phyloP scores from a whole-genome alignment of 2,888 invertebrate species.

The Ischnus inquisitorius region DNA sequence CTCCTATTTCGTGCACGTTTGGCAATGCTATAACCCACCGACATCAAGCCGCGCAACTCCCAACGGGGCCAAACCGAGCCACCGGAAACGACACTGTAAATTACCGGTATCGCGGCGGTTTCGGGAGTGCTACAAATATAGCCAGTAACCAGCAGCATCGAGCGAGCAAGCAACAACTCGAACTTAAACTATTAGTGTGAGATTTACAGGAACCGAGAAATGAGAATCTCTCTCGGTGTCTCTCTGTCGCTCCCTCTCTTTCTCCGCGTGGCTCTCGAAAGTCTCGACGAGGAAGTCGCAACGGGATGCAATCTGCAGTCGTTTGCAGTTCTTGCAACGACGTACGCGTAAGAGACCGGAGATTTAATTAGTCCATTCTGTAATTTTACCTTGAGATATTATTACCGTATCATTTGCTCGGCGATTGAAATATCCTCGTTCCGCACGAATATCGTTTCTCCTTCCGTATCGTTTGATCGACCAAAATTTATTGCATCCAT shows the following conservation, averaged over 20 bases:
- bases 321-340: neutral
- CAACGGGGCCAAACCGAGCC: neutral
- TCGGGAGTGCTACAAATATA: conserved; percentile 32
- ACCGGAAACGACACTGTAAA: conserved; percentile 64
- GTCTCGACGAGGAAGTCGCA: neutral
- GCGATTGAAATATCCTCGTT: neutral
- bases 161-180: conserved; percentile 2
- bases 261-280: neutral
- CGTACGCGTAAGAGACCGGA: neutral
- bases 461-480: neutral
- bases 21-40: conserved; percentile 36
- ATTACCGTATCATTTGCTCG: neutral
- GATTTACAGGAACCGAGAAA: neutral
- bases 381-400: neutral
- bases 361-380: neutral
- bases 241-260: too few species aligned
- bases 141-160: neutral
- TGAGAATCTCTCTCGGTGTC: neutral
- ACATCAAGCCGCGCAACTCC: neutral
- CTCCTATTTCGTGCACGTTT: neutral
- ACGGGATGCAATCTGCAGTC: conserved; percentile 2
- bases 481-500: neutral
- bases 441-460: neutral
- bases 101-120: conserved; percentile 58
- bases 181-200: conserved; percentile 38